Conservation (phyloP, 2,888 invertebrate genomes). For the Cantharis rufa region DNA sequence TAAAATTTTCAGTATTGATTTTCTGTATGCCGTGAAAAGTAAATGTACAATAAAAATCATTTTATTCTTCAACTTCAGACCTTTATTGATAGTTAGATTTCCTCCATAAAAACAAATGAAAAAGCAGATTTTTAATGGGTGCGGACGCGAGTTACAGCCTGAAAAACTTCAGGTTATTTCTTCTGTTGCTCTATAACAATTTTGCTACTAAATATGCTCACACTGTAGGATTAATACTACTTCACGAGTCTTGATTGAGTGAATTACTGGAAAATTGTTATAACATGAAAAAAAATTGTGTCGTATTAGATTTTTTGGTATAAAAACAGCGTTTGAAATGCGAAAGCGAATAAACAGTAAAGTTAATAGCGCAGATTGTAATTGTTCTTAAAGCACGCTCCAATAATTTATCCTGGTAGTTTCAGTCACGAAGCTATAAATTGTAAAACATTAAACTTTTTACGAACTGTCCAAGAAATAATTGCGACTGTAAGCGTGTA, state of each 20-base stretch:
- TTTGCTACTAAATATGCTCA: too few relatives aligned
- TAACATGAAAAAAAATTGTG: neutral
- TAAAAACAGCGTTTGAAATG: constrained; percentile 7
- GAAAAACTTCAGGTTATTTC: neutral
- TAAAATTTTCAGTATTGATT: too few relatives aligned
- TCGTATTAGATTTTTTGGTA: neutral
- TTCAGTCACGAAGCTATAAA: constrained; percentile 48
- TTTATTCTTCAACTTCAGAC: too few relatives aligned
- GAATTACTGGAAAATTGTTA: neutral
- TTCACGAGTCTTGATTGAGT: neutral
- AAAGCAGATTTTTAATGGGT: too few relatives aligned
- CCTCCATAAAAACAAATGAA: too few relatives aligned
- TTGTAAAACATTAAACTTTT: constrained; percentile 53
- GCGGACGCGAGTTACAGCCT: neutral
- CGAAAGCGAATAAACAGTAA: constrained; percentile 33
- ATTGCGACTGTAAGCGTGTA: constrained; percentile 53
- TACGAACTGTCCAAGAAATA: constrained; percentile 53
- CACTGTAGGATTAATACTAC: neutral
- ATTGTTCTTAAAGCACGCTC: constrained; percentile 43
- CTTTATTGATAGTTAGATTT: too few relatives aligned
- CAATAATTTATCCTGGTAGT: constrained; percentile 45
- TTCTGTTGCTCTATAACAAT: neutral
- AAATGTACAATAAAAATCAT: too few relatives aligned
- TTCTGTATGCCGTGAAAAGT: too few relatives aligned
- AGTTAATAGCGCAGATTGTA: constrained; percentile 39